Evolutionary conservation across 2,113 vertebrate species (phyloP).

Genomic region (Microcebus lehilahytsara): DNA sequence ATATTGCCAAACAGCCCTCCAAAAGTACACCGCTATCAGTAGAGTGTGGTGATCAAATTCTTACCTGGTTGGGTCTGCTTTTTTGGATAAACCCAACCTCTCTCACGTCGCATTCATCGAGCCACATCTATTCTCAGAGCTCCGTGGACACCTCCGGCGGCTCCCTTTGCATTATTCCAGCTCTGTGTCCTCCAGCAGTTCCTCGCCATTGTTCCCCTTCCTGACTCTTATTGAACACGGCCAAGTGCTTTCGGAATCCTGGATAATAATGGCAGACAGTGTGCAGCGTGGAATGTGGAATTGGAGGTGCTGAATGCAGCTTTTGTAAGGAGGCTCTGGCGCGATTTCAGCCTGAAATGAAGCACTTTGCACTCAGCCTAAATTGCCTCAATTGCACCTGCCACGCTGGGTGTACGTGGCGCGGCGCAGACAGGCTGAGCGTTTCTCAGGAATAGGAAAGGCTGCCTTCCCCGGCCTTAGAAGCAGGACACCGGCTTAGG

Average conservation of each 20-base stretch:
- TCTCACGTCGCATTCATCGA: background rate
- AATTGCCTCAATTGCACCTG: slow-evolving; percentile 47
- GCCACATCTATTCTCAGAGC: slow-evolving; percentile 42
- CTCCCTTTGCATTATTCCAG: background rate
- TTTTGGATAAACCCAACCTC: background rate
- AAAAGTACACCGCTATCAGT: background rate
- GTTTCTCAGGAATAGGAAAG: background rate
- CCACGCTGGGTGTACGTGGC: background rate
- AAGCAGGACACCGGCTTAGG: background rate
- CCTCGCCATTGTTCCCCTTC: slow-evolving; percentile 18
- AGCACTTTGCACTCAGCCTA: slow-evolving; percentile 47
- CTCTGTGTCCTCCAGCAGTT: background rate
- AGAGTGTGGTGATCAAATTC: background rate
- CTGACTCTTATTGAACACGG: background rate
- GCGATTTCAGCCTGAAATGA: slow-evolving; percentile 54
- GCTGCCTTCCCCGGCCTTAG: background rate
- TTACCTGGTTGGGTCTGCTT: background rate
- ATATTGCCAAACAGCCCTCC: background rate
- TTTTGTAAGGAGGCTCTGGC: slow-evolving; percentile 26
- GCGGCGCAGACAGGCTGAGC: background rate
- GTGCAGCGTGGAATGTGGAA: background rate
- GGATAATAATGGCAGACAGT: slow-evolving; percentile 45
- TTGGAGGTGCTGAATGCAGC: background rate
- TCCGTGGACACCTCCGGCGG: background rate
- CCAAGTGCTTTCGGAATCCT: slow-evolving; percentile 66